Base-by-base conservation (phyloP, 2,888 invertebrate species). In the Trichogramma dendrolimi region DNA sequence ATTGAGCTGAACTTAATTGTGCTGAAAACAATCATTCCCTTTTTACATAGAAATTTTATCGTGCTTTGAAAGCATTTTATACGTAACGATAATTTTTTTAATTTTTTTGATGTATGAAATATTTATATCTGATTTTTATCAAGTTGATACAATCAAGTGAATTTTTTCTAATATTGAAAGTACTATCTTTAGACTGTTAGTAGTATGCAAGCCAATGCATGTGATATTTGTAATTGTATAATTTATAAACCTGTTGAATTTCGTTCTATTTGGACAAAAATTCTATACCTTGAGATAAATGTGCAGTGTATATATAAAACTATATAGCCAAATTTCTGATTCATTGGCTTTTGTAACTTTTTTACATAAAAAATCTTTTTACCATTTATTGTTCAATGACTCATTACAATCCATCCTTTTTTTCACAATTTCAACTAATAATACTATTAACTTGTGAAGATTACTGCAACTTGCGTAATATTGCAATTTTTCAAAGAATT, bases 301-400 rank as follows among this genome's bases (percentile, higher is more conserved):
- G 8, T 46, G 27, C 27, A 27, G 27, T 27, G 27, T 27, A 27
- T 27, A 27, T 27, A 27, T 27, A 27, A 27, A 46, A n/a, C 46
- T 46, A 46, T 46, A 46, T 46, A 27, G 27, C 27, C 27, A 57
- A 55, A 50, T 51, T 7, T 51, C 50, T 52, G 7, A 52, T 59
- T 11, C 50, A 58, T 51, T 50, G 39, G 41, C 52, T 43, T 44
- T 52, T 60, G 46, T 62, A 65, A 60, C 52, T 62, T 64, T 62
- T 27, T 27, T 27, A 27, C 27, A 27, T 27, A 27, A 27, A 27
- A 27, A 27, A 27, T 27, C 27, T 27, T 27, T 27, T 27, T 27
- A 27, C 27, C 27, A 27, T 27, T 27, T 27, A 27, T 27, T 27
- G 27, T 27, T 27, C 27, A 27, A 27, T 27, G 27, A 2, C 27